These are phyloP conservation scores for Pelusios castaneus DNA, from an alignment of 2,113 vertebrate genomes.

Conservation along the genomic window DNA sequence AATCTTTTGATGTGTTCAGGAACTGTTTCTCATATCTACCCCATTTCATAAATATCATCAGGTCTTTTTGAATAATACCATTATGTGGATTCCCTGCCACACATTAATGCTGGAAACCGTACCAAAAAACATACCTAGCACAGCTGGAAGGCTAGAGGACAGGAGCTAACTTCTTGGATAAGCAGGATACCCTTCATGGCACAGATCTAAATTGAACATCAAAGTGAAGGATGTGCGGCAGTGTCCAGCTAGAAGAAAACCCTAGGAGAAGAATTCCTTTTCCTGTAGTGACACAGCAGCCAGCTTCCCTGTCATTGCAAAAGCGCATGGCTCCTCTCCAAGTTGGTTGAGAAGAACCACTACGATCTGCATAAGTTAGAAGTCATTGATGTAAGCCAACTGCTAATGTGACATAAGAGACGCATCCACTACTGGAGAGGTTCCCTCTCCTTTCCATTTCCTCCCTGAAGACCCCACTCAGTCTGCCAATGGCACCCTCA, in stretches of 20 bases:
- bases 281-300: no score
- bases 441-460: no score
- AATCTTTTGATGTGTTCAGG: neutral
- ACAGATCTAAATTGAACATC: neutral
- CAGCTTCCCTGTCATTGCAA: no score
- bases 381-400: no score
- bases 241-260: fast-evolving
- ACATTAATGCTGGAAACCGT: fast-evolving
- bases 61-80: neutral
- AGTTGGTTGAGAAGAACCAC: neutral
- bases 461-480: no score
- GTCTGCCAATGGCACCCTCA: no score
- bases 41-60: neutral
- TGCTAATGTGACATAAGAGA: no score
- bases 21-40: neutral
- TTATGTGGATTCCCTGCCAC: fast-evolving
- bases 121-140: neutral
- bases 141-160: fast-evolving
- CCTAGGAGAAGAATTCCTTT: no score
- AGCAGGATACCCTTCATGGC: neutral
- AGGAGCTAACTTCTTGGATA: neutral
- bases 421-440: no score
- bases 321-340: neutral
- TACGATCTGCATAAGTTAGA: neutral
- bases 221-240: neutral